These are phyloP conservation scores for Aelia acuminata DNA, from an alignment of 2,888 invertebrate genomes.

Conservation along the genomic window DNA sequence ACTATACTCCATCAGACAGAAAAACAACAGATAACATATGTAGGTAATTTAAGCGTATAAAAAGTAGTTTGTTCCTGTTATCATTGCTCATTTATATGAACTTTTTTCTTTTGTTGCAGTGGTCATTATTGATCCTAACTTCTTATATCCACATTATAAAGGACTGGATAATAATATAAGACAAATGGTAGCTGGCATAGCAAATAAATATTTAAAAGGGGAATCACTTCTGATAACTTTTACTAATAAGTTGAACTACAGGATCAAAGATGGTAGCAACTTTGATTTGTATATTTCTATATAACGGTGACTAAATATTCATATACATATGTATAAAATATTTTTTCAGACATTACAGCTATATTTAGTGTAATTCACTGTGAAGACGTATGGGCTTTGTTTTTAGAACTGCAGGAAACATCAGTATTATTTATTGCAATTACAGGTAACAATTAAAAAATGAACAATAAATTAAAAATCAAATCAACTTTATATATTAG, in stretches of 20 bases:
- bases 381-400: conserved; percentile 81
- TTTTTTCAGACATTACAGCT: conserved; percentile 54
- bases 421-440: conserved; percentile 81
- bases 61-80: not conserved
- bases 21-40: conserved; percentile 54
- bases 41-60: conserved; percentile 18
- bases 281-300: not conserved
- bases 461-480: conserved; percentile 67
- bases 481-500: not conserved
- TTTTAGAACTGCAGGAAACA: conserved; percentile 75
- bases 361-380: conserved; percentile 70
- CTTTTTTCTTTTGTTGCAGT: conserved; percentile 52
- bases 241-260: conserved; percentile 39
- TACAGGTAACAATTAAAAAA: conserved; percentile 68
- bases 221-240: conserved; percentile 44
- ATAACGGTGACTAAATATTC: not conserved
- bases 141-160: conserved; percentile 59
- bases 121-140: conserved; percentile 58
- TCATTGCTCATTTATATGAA: not conserved
- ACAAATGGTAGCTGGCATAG: conserved; percentile 40
- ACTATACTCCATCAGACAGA: conserved; percentile 39
- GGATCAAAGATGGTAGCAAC: conserved; percentile 49
- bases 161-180: conserved; percentile 44
- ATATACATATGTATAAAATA: not conserved
- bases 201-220: conserved; percentile 48